Base-by-base conservation (phyloP, 1,140 invertebrate species). In the Anoplophora glabripennis region DNA sequence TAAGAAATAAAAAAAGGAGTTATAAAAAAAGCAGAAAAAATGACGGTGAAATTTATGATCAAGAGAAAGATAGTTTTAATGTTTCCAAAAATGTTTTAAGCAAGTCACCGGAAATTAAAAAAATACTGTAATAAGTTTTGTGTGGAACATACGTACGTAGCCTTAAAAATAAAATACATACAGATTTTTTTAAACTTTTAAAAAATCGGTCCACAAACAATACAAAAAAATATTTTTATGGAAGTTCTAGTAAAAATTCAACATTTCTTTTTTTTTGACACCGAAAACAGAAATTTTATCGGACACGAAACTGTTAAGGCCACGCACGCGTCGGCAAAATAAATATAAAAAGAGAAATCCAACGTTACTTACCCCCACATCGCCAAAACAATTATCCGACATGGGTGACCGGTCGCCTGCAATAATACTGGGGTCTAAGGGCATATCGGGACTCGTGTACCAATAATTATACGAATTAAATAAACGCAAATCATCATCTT, bases 401-500 rank as follows among this genome's bases (percentile, higher is more conserved):
- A 38, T 38, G 46, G 35, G 42, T 12, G 38, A 44, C 17, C 44
- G 47, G 45, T 47, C 71, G 8, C 68, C 70, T 35, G 71, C 51
- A 21, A 78, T 71, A 18, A 80, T 72, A 47, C 72, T 71, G 17
- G 70, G 67, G 67, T 81, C 78, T 53, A 79, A 65, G 4, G 77
- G 74, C 64, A 77, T 64, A 36, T 78, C 76, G 3, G 78, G 79
- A 51, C 77, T 73, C 62, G 79, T 73, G 52, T 80, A 79, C 64
- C 80, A 81, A 68, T 80, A 82, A 53, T 79, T 77, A 62, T 80
- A 80, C 40, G 75, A 70, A 70, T 80, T 81, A 58, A 75, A 82
- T 55, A 75, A 57, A 53, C 70, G 64, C 51, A 72, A 60, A 54
- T 69, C 61, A 57, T 73, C 70, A 46, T 69, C 68, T 47, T 63